phyloP scores from a whole-genome alignment of 2,113 vertebrate species.

The Meriones unguiculatus region DNA sequence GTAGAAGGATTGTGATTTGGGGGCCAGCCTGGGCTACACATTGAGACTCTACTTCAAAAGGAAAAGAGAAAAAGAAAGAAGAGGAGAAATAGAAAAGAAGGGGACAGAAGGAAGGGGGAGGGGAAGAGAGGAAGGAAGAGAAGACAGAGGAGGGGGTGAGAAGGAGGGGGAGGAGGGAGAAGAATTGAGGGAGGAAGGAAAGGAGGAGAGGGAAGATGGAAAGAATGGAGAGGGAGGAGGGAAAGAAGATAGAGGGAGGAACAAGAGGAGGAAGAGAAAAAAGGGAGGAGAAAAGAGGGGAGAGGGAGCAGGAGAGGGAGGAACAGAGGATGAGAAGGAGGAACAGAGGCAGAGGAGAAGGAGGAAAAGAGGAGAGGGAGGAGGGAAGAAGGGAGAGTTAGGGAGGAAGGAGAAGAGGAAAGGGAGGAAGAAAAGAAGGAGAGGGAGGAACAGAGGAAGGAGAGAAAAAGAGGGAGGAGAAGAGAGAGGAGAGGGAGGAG shows the following conservation, averaged over 20 bases:
- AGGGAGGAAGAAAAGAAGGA: rapidly evolving
- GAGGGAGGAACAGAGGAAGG: rapidly evolving
- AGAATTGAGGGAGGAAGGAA: too few relatives aligned
- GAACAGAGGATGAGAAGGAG: not conserved
- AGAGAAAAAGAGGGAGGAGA: rapidly evolving
- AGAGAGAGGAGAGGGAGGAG: rapidly evolving
- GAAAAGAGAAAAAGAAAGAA: not conserved
- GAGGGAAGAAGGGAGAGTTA: too few relatives aligned
- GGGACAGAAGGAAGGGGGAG: too few relatives aligned
- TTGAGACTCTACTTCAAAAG: not conserved
- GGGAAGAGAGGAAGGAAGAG: not conserved
- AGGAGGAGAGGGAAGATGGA: not conserved
- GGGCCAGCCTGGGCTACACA: not conserved
- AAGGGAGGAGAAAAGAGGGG: rapidly evolving
- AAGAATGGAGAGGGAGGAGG: not conserved
- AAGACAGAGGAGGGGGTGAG: not conserved
- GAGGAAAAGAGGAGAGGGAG: too few relatives aligned
- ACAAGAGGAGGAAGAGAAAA: too few relatives aligned
- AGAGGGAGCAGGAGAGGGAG: rapidly evolving
- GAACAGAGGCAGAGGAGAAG: not conserved
- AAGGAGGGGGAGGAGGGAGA: rapidly evolving
- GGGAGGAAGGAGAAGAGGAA: too few relatives aligned
- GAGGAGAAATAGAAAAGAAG: too few relatives aligned
- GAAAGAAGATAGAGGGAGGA: rapidly evolving
- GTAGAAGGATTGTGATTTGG: not conserved